Conservation (phyloP, 2,888 invertebrate genomes). For the Diarsia dahlii region DNA sequence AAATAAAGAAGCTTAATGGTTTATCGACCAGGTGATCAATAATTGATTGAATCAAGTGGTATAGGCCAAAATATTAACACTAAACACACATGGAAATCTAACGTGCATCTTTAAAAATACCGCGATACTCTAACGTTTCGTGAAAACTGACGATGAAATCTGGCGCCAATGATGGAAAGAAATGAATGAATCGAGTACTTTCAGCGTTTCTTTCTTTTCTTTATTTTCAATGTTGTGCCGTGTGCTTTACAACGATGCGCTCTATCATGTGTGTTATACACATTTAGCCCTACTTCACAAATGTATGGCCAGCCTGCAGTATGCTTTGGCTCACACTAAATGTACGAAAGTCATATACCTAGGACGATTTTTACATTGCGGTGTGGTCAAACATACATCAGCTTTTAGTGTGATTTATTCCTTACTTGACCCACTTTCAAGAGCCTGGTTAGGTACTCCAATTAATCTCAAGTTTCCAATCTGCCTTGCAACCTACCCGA, state of each 20-base stretch:
- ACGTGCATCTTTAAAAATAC: not conserved
- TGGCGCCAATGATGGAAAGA: not conserved
- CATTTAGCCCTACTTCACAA: not conserved
- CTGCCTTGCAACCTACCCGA: not conserved
- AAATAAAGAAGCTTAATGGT: not conserved
- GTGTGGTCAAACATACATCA: not conserved
- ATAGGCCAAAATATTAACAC: not conserved
- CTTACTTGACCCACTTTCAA: not conserved
- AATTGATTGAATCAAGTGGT: not conserved
- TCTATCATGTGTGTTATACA: not conserved
- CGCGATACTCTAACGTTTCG: not conserved
- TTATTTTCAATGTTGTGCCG: not conserved
- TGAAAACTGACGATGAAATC: not conserved
- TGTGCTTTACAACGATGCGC: not conserved
- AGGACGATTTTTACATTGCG: not conserved
- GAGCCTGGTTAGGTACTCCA: not conserved
- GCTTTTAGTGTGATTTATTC: not conserved
- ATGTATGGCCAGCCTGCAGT: not conserved
- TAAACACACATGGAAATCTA: not conserved
- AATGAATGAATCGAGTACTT: not conserved
- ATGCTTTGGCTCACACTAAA: not conserved
- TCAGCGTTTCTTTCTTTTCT: no score
- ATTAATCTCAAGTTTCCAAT: slow-evolving; percentile 28
- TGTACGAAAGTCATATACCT: not conserved
- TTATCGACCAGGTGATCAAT: not conserved